Evolutionary conservation across 2,113 vertebrate genomes (phyloP).

Genomic region (Macquaria australasica): DNA sequence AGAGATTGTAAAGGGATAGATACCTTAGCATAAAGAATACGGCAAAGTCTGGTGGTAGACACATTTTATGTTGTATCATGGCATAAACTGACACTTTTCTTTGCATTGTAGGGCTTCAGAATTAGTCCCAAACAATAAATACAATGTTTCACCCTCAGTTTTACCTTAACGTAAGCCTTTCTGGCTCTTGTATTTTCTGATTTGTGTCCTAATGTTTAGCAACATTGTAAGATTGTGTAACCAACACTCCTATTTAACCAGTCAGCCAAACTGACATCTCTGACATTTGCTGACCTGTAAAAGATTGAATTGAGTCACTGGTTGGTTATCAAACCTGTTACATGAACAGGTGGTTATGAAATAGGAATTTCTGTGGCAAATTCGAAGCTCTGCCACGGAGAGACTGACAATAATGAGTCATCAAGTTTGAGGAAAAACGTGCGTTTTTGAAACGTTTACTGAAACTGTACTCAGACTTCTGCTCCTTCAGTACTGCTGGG

Average conservation of each 20-base stretch:
- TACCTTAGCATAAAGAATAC: neutral
- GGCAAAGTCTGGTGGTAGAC: neutral
- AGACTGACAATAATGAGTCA: neutral
- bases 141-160: neutral
- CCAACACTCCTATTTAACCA: conserved; percentile 4
- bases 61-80: neutral
- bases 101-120: too few relatives aligned
- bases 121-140: neutral
- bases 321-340: conserved; percentile 25
- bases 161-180: neutral
- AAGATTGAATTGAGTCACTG: conserved; percentile 15
- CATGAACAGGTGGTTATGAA: conserved; percentile 44
- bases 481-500: neutral
- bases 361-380: conserved; percentile 16
- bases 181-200: neutral
- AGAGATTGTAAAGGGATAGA: neutral
- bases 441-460: conserved; percentile 12
- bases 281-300: conserved; percentile 41
- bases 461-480: neutral
- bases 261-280: conserved; percentile 20
- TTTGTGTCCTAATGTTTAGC: neutral
- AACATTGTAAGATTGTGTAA: neutral
- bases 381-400: neutral
- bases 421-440: neutral
- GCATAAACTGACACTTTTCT: neutral